A percentile compares a stretch with the other conserved stretches of the same genome.
phyloP scores from a whole-genome alignment of 2,888 invertebrate species.

The Tipula helvola region DNA sequence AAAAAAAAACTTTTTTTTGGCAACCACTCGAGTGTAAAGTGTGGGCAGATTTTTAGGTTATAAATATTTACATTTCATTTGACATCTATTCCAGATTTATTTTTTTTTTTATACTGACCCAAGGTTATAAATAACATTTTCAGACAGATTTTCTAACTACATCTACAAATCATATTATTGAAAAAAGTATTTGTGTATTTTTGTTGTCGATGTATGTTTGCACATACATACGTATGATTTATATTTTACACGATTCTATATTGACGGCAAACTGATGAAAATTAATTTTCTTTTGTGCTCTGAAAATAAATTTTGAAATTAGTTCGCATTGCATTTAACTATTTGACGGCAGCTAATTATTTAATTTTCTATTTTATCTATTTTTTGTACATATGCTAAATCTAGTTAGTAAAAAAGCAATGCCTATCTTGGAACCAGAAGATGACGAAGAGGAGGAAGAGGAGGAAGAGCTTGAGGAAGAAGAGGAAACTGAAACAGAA shows the following conservation, averaged over 20 bases:
- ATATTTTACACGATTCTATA: background rate
- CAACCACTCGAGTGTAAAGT: background rate
- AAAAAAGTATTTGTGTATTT: background rate
- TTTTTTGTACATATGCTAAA: background rate
- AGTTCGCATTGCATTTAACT: background rate
- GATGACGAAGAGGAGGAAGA: conserved; percentile 8
- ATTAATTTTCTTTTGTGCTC: background rate
- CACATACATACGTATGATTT: background rate
- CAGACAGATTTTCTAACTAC: background rate
- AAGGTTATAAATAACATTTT: conserved; percentile 8
- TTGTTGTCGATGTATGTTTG: background rate
- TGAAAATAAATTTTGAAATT: background rate
- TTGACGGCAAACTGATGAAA: background rate
- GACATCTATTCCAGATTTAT: conserved; percentile 12
- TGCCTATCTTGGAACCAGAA: background rate
- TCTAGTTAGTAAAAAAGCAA: conserved; percentile 7
- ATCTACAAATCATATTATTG: background rate
- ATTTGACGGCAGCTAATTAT: background rate
- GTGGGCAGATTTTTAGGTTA: conserved; percentile 11
- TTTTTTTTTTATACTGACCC: background rate
- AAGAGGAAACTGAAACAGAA: background rate
- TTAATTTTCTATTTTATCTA: background rate
- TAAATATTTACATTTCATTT: conserved; percentile 11
- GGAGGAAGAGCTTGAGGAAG: conserved; percentile 11
- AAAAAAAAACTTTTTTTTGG: background rate